Conservation (phyloP, 2,113 vertebrate genomes). For the Plestiodon gilberti region DNA sequence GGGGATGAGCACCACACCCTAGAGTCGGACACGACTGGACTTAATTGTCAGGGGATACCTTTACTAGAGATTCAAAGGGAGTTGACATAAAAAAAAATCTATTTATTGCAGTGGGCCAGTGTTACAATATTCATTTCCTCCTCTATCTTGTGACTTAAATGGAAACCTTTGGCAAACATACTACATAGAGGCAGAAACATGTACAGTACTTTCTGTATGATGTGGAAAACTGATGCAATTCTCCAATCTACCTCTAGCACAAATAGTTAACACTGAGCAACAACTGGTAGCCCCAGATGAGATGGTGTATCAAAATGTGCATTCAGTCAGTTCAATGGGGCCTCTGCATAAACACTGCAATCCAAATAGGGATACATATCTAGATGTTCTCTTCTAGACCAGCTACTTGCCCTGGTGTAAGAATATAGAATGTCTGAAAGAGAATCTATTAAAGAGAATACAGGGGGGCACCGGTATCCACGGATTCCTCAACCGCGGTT, state of each 20-base stretch:
- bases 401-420: too few relatives aligned
- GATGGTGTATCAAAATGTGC: neutral
- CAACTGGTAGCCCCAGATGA: too few relatives aligned
- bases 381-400: neutral
- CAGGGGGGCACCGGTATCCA: too few relatives aligned
- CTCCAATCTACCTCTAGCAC: neutral
- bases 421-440: too few relatives aligned
- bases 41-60: too few relatives aligned
- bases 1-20: too few relatives aligned
- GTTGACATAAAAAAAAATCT: neutral
- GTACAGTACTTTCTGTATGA: neutral
- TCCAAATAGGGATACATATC: neutral
- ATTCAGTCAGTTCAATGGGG: neutral
- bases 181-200: neutral
- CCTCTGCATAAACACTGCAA: neutral
- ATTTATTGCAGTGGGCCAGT: neutral
- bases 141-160: neutral
- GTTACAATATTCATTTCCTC: neutral
- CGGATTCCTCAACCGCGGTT: too few relatives aligned
- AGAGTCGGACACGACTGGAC: too few relatives aligned
- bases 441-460: too few relatives aligned
- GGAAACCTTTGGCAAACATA: neutral
- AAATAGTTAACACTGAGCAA: neutral
- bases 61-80: neutral
- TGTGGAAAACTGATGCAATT: neutral